Conservation (phyloP, 1,140 invertebrate species). For the Rhopalosiphum maidis region DNA sequence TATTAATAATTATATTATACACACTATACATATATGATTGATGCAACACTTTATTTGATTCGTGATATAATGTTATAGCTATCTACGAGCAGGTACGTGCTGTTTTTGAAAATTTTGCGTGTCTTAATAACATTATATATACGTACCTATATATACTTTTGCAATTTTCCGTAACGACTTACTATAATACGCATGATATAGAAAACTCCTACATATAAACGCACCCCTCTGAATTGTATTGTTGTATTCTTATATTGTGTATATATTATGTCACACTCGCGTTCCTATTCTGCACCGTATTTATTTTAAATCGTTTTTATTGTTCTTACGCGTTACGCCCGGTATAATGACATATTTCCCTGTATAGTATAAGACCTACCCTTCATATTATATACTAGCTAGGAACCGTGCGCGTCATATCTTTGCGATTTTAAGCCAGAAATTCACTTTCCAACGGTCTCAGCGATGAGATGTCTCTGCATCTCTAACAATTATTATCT, state of each 20-base stretch:
- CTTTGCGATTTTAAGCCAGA: neutral
- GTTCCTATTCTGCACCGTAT: neutral
- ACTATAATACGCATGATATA: neutral
- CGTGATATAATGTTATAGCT: neutral
- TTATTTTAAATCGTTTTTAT: neutral
- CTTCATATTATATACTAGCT: neutral
- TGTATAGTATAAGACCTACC: neutral
- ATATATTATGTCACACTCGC: neutral
- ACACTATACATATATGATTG: neutral
- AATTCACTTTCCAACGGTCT: neutral
- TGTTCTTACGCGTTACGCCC: neutral
- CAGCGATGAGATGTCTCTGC: too few relatives aligned
- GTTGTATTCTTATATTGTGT: neutral
- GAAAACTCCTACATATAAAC: conserved; percentile 5
- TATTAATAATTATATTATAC: neutral
- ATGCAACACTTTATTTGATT: neutral
- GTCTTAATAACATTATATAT: conserved; percentile 28
- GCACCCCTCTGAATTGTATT: neutral
- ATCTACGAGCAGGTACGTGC: neutral
- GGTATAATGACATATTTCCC: conserved; percentile 18
- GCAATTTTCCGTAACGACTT: conserved; percentile 11
- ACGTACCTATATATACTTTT: neutral
- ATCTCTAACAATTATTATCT: neutral
- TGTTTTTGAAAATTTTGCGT: neutral
- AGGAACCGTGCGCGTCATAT: neutral